Base-by-base conservation (phyloP, 1,140 invertebrate species). In the Sarcophaga bullata region DNA sequence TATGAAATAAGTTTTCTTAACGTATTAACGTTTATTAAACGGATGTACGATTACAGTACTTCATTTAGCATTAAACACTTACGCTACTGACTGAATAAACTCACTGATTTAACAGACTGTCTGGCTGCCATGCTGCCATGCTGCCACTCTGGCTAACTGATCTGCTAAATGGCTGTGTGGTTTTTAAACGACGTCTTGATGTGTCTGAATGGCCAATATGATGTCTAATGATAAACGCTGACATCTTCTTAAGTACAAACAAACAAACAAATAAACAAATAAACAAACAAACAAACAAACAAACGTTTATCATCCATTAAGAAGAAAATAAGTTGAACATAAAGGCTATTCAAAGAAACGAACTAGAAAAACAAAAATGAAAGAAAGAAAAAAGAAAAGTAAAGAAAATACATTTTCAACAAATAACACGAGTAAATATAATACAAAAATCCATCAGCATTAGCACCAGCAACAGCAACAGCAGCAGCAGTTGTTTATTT, bases 221-320 rank as follows among this genome's bases (percentile, higher is more conserved):
- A 49, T 49, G 73, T 76, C 46, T 76, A 19, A 49, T 76, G 75
- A 78, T 78, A 78, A 78, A 78, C 50, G 49, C 75, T 78, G 48
- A 78, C 19, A 19, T 78, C 75, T 78, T 78, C 75, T 78, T 78
- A 78, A 78, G 75, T 78, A 78, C 75, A 49, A 78, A 25, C 75
- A 50, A 78, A 52, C 48, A 48, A 73, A 73, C 46, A 52, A 19
- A 68, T 17, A 52, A 19, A 68, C 62, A n/a, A n/a, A n/a, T n/a
- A n/a, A n/a, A 78, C 75, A 49, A 78, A 25, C 75, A 50, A 78
- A 52, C 48, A 48, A 73, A 73, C 46, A 52, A 19, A 68, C 62
- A 52, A 19, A 68, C 62, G 62, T 68, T 19, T 68, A 62, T 62
- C 54, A 68, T 68, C 8, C 17, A 68, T 19, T 47, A 19, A 78